Conservation (phyloP, 1,140 invertebrate species). For the Bicyclus anynana region DNA sequence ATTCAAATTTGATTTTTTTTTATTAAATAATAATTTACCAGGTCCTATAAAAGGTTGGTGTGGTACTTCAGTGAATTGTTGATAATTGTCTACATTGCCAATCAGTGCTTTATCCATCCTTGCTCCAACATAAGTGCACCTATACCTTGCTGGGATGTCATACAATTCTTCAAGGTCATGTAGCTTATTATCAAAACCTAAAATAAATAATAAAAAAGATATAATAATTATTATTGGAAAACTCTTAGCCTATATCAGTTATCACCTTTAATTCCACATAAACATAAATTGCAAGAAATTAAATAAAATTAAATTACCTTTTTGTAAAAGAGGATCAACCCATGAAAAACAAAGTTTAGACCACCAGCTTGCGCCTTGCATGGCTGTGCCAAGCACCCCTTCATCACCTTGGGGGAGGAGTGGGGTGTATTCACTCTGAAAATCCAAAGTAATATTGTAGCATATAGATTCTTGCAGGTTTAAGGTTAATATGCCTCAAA, state of each 20-base stretch:
- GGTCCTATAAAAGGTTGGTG: slow-evolving; percentile 67
- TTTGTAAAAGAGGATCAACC: slow-evolving; percentile 91
- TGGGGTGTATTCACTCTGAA: slow-evolving; percentile 80
- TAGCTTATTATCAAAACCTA: slow-evolving; percentile 81
- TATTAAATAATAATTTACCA: slow-evolving; percentile 30
- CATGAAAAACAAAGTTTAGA: slow-evolving; percentile 91
- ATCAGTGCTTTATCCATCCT: slow-evolving; percentile 78
- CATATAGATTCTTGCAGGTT: neutral
- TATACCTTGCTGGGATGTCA: slow-evolving; percentile 86
- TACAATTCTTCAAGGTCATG: slow-evolving; percentile 89
- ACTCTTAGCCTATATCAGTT: too few species aligned
- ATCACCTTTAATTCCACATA: too few species aligned
- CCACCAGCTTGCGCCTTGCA: slow-evolving; percentile 83
- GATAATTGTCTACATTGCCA: slow-evolving; percentile 65
- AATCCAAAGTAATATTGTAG: slow-evolving; percentile 14
- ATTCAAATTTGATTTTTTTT: neutral
- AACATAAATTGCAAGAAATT: too few species aligned
- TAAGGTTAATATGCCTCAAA: neutral
- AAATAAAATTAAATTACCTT: slow-evolving; percentile 78
- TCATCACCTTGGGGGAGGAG: slow-evolving; percentile 75
- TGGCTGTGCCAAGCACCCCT: slow-evolving; percentile 86
- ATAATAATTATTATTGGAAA: too few species aligned
- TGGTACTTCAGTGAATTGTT: slow-evolving; percentile 58
- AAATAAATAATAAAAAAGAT: slow-evolving; percentile 20
- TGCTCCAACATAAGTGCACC: slow-evolving; percentile 79